A percentile compares a stretch with the other conserved stretches of the same genome.
Conservation (phyloP, 2,797 vertebrate genomes). For the Chaenodraco wilsoni region DNA sequence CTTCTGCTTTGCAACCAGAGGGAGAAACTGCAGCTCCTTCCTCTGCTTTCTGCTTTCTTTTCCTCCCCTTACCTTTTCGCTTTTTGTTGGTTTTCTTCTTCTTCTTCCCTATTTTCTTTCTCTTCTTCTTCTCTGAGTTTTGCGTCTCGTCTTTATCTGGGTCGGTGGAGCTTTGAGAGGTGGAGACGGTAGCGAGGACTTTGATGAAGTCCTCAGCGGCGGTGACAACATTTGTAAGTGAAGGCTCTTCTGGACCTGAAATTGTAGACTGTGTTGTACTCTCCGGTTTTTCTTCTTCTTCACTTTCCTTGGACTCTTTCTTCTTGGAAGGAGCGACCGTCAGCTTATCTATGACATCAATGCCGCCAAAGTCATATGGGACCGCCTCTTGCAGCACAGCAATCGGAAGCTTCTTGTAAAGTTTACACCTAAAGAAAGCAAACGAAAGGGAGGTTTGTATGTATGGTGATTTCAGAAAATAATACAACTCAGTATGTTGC, state of each 20-base stretch:
- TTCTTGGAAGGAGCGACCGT: slow-evolving; percentile 68
- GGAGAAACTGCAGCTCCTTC: slow-evolving; percentile 56
- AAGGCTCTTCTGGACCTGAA: slow-evolving; percentile 71
- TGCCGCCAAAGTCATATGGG: slow-evolving; percentile 88
- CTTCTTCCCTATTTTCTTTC: slow-evolving; percentile 78
- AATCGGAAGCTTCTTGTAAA: slow-evolving; percentile 85
- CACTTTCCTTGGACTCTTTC: slow-evolving; percentile 41
- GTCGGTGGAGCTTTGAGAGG: slow-evolving; percentile 82
- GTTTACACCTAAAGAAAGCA: slow-evolving; percentile 85
- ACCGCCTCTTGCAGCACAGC: slow-evolving; percentile 87
- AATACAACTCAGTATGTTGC: slow-evolving; percentile 16
- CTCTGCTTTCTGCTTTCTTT: slow-evolving; percentile 73
- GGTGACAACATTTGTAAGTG: slow-evolving; percentile 77
- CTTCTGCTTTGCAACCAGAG: slow-evolving; percentile 59
- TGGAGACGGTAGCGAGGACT: slow-evolving; percentile 86
- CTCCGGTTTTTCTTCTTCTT: slow-evolving; percentile 59
- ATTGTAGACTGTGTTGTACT: slow-evolving; percentile 53
- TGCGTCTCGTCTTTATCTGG: slow-evolving; percentile 67
- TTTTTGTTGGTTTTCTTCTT: slow-evolving; percentile 74
- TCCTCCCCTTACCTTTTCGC: slow-evolving; percentile 74
- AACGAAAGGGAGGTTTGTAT: not conserved
- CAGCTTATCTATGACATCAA: slow-evolving; percentile 86
- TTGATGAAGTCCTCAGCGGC: slow-evolving; percentile 84
- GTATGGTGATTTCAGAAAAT: not conserved
- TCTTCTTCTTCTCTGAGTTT: slow-evolving; percentile 84